phyloP scores from a whole-genome alignment of 1,140 invertebrate genomes.

The Drosophila lacertosa region DNA sequence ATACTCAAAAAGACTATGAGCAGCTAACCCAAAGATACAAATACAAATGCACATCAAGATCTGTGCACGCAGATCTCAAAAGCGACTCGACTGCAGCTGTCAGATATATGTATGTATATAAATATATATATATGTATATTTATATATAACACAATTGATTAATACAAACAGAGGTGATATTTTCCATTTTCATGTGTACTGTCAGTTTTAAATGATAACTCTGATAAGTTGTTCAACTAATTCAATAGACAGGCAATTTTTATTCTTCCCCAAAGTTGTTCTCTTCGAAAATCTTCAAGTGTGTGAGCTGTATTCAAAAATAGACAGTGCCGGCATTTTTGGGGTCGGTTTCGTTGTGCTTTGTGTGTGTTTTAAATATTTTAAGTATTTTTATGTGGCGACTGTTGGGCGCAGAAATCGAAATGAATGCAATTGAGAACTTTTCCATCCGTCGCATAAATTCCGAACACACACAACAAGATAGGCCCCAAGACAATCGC shows the following conservation, averaged over 20 bases:
- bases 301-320: constrained; percentile 48
- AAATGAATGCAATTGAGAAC: constrained; percentile 67
- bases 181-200: constrained; percentile 5
- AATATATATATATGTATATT: background rate
- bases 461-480: too few relatives aligned
- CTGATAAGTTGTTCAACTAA: constrained; percentile 39
- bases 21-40: constrained; percentile 10
- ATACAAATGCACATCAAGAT: constrained; percentile 9
- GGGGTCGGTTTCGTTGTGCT: constrained; percentile 4
- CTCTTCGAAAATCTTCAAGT: constrained; percentile 30
- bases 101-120: background rate
- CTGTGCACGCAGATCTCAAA: constrained; percentile 35
- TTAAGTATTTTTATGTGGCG: constrained; percentile 31
- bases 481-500: constrained; percentile 52
- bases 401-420: background rate
- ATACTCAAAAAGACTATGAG: constrained; percentile 19
- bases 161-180: background rate
- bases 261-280: constrained; percentile 8
- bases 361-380: constrained; percentile 13
- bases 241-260: constrained; percentile 27
- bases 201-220: constrained; percentile 4
- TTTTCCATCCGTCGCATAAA: constrained; percentile 53
- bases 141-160: constrained; percentile 9
- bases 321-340: constrained; percentile 45
- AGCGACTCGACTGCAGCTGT: background rate